phyloP scores from a whole-genome alignment of 2,888 invertebrate genomes.

The Andrena trimmerana region DNA sequence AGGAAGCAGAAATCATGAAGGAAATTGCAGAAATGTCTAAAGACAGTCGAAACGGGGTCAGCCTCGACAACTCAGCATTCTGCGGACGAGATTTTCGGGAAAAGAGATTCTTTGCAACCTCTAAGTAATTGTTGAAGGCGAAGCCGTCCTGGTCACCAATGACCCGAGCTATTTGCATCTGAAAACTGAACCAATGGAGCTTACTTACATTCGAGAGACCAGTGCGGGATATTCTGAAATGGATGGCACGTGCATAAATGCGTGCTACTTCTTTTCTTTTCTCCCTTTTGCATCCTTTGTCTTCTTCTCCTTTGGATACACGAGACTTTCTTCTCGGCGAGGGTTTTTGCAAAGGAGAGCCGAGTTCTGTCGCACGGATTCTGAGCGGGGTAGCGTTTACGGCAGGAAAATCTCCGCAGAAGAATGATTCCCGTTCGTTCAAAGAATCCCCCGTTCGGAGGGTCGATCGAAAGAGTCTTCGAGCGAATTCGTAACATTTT shows the following conservation, averaged over 20 bases:
- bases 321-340: not conserved
- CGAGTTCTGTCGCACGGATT: not conserved
- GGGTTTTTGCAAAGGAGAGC: not conserved
- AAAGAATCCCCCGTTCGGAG: not conserved
- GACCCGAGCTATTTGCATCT: conserved; percentile 37
- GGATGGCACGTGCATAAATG: not conserved
- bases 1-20: too few species aligned
- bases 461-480: conserved; percentile 7
- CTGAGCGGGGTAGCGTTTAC: not conserved
- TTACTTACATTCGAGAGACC: not conserved
- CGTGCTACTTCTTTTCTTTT: not conserved
- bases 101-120: not conserved
- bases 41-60: not conserved
- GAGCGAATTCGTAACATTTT: conserved; percentile 11
- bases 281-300: not conserved
- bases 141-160: conserved; percentile 33
- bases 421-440: not conserved
- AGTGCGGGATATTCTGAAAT: not conserved
- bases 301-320: not conserved
- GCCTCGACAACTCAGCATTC: not conserved
- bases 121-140: conserved; percentile 10
- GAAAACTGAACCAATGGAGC: conserved; percentile 19
- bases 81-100: not conserved
- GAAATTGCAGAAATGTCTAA: too few species aligned
- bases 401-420: not conserved